Evolutionary conservation across 2,113 vertebrate genomes (phyloP).

Genomic region (Agapornis roseicollis): DNA sequence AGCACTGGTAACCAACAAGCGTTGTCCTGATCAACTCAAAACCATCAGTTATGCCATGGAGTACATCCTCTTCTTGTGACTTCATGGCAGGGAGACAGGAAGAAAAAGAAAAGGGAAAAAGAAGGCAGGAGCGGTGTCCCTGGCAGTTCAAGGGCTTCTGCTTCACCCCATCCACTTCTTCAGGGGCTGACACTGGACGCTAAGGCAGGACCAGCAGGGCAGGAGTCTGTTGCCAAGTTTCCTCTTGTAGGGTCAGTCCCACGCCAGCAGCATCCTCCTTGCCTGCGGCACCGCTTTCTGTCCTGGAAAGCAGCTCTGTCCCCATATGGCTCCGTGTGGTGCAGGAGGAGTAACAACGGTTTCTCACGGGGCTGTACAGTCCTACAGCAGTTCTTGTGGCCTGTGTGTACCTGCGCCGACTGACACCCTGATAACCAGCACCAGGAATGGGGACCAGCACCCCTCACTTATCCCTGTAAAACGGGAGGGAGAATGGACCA

Average conservation of each 20-base stretch:
- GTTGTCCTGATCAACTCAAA: slow-evolving; percentile 57
- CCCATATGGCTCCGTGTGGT: background rate
- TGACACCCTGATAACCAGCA: fast-evolving
- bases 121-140: background rate
- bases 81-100: slow-evolving; percentile 44
- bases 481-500: background rate
- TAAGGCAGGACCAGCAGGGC: background rate
- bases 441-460: background rate
- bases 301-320: background rate
- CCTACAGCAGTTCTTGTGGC: background rate
- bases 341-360: background rate
- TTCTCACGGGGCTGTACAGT: background rate
- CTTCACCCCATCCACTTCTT: slow-evolving; percentile 15
- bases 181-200: background rate
- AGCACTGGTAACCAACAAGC: slow-evolving; percentile 76
- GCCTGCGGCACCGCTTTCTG: background rate
- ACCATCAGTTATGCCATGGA: slow-evolving; percentile 67
- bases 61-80: slow-evolving; percentile 42
- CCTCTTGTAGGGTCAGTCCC: background rate
- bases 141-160: background rate
- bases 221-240: background rate
- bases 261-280: background rate
- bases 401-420: fast-evolving
- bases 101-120: too few species aligned
- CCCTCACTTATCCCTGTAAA: background rate